Percentiles rank a stretch among this genome's conserved stretches.
Evolutionary conservation across 2,113 vertebrate species (phyloP).

Genomic region (Oreochromis niloticus): DNA sequence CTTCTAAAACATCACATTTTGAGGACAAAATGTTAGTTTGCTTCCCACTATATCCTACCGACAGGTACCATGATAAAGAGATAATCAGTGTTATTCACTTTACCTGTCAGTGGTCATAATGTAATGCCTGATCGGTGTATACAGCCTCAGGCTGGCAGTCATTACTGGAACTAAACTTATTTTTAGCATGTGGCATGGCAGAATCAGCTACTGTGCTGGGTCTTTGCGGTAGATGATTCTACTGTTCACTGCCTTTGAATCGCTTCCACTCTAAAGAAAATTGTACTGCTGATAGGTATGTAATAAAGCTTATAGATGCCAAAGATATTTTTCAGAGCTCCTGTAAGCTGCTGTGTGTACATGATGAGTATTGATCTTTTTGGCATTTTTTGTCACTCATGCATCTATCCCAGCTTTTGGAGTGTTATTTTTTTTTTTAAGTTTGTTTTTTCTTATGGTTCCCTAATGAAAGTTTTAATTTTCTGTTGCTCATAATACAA

Average conservation of each 20-base stretch:
- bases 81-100: not conserved
- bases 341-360: not conserved
- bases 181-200: not conserved
- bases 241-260: not conserved
- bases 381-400: not conserved
- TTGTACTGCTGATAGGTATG: not conserved
- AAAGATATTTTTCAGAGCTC: not conserved
- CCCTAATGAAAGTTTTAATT: conserved; percentile 4
- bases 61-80: not conserved
- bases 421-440: not conserved
- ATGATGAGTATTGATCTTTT: not conserved
- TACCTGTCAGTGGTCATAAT: not conserved
- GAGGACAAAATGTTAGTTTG: not conserved
- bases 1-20: not conserved
- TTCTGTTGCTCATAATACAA: not conserved
- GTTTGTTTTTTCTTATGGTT: not conserved
- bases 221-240: not conserved
- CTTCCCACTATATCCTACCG: not conserved
- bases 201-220: not conserved
- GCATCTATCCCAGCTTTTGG: not conserved
- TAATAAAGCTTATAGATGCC: not conserved
- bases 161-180: not conserved
- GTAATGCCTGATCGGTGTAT: not conserved
- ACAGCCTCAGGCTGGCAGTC: not conserved
- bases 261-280: not conserved